Evolutionary conservation across 2,797 vertebrate species (phyloP).

Genomic region (Luscinia luscinia): DNA sequence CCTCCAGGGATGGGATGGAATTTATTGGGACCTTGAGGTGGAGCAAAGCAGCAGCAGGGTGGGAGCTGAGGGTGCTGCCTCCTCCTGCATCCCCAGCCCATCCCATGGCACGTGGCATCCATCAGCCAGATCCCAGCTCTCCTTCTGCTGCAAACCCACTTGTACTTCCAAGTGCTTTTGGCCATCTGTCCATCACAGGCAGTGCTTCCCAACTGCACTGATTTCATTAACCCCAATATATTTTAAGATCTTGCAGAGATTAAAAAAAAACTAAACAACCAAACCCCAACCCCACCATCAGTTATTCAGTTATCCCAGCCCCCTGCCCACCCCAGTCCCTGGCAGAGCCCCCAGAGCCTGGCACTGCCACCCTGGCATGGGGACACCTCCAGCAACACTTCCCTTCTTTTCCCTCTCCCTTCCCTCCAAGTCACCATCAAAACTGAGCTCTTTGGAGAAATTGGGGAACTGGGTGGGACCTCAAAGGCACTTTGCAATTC

Average conservation of each 20-base stretch:
- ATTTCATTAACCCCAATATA: slow-evolving; percentile 9
- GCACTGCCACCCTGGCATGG: background rate
- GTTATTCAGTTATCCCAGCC: background rate
- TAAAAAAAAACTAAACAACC: background rate
- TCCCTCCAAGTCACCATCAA: background rate
- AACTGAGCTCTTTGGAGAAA: background rate
- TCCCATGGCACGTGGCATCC: background rate
- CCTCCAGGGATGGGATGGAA: background rate
- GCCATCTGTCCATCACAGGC: slow-evolving; percentile 23
- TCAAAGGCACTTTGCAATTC: slow-evolving; percentile 34
- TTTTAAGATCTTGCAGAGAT: background rate
- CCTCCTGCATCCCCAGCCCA: background rate
- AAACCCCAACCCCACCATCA: background rate
- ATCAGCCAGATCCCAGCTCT: background rate
- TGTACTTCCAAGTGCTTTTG: slow-evolving; percentile 41
- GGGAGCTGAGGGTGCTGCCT: background rate
- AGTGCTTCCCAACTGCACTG: background rate
- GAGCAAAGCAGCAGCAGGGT: background rate
- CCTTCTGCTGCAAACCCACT: slow-evolving; percentile 18
- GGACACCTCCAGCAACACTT: background rate
- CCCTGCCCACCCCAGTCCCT: too few relatives aligned
- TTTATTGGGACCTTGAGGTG: background rate
- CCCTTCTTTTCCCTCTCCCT: background rate
- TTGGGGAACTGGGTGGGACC: background rate
- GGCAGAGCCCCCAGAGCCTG: too few relatives aligned